Evolutionary conservation across 64 coral and sea anemone species (phyloP), one percentile per base, ranked within the genome.

Genomic region (Stylophora pistillata): DNA sequence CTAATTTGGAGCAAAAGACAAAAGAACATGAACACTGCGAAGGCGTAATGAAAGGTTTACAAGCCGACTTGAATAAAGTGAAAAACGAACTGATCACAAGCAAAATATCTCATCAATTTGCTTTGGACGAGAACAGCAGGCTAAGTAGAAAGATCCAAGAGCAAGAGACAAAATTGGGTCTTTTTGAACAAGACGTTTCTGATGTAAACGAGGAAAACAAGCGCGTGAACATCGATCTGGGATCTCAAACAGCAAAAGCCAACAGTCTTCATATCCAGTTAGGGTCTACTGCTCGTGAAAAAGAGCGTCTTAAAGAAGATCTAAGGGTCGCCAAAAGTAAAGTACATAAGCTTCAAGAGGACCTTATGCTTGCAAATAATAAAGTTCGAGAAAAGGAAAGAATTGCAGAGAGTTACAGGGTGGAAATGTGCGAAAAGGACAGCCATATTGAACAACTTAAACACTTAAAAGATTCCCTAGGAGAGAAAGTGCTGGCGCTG

Each of bases 1-100:
- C 37, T 20, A 32, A 69, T 20, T 69, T 84, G 31, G 62, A 70
- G 6, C 80, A 84, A 37, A 84, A 69, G 37, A 47, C 9, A 3
- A 84, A 84, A 41, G 62, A 70, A 34, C 25, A 25, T 15, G 80
- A 69, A 6, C 61, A 70, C 17, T 25, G 66, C 18, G 61, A 84
- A 21, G 41, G 41, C 32, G 27, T 13, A 2, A 55, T 84, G 17
- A 84, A 84, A 68, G 5, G 61, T 26, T 68, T 84, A 37, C 62
- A 70, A 28, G 62, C 34, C 31, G 80, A 84, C 33, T 53, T 84
- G 61, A 84, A 55, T 84, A 65, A 84, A 68, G 80, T 70, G 32
- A 70, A 84, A 84, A 84, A 70, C 13, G 80, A 84, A 69, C 33
- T 84, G 61, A 23, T 70, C 10, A 84, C 80, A 70, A 84, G 80